phyloP scores from a whole-genome alignment of 2,113 vertebrate genomes.

The Ornithorhynchus anatinus region DNA sequence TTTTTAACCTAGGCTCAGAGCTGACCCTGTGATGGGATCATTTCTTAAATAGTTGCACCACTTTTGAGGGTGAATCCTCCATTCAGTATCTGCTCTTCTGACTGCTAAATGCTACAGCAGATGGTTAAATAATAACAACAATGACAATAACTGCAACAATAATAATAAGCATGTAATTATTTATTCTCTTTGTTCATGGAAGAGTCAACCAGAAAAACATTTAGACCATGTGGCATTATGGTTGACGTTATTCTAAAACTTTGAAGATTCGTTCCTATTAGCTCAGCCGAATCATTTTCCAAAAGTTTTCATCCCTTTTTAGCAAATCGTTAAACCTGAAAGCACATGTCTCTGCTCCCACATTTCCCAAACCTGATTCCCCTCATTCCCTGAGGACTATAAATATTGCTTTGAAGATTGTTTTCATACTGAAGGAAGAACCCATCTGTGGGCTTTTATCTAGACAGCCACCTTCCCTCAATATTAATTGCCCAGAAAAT shows the following conservation, averaged over 20 bases:
- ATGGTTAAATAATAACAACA: slow-evolving; percentile 1
- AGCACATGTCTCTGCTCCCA: not conserved
- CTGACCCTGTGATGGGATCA: not conserved
- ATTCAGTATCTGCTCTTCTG: not conserved
- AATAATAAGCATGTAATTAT: not conserved
- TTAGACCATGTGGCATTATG: not conserved
- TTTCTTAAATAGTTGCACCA: slow-evolving; percentile 31
- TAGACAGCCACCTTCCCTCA: slow-evolving; percentile 25
- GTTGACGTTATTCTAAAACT: not conserved
- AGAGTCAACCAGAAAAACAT: not conserved
- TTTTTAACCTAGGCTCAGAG: slow-evolving; percentile 23
- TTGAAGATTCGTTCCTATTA: slow-evolving; percentile 32
- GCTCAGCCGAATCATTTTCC: slow-evolving; percentile 3
- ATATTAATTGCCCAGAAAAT: slow-evolving; percentile 11
- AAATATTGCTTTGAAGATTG: slow-evolving; percentile 16
- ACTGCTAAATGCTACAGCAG: not conserved
- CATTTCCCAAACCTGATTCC: slow-evolving; percentile 21
- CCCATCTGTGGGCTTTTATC: not conserved
- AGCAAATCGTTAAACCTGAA: slow-evolving; percentile 11
- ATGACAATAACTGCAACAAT: not conserved
- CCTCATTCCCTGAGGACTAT: slow-evolving; percentile 6
- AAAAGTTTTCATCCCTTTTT: slow-evolving; percentile 32
- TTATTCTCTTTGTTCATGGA: not conserved
- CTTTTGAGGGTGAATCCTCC: not conserved
- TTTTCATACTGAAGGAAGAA: slow-evolving; percentile 24